Percentiles rank a stretch among this genome's conserved stretches.
Conservation (phyloP, 2,888 invertebrate species). For the Nomada goodeniana region DNA sequence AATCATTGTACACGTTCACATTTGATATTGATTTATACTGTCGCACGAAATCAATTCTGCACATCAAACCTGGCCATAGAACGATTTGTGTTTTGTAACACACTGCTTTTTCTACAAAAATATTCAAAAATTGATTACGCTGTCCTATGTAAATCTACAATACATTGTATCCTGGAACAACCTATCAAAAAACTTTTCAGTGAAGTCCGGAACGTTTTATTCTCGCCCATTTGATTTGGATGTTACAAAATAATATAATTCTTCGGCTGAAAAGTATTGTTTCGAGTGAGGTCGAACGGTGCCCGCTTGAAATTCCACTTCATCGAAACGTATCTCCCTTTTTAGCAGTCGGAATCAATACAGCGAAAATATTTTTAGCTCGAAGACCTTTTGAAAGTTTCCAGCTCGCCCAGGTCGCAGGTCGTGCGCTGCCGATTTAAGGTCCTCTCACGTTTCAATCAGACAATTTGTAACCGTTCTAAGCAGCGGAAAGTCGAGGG, state of each 20-base stretch:
- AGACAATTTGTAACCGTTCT: constrained; percentile 44
- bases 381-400: constrained; percentile 1
- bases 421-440: constrained; percentile 15
- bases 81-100: not conserved
- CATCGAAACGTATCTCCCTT: not conserved
- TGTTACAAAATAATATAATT: too few relatives aligned
- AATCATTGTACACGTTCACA: not conserved
- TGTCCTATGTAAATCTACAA: not conserved
- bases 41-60: constrained; percentile 15
- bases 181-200: not conserved
- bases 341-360: not conserved
- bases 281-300: too few relatives aligned
- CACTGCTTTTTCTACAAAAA: not conserved
- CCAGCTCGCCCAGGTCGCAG: not conserved
- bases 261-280: too few relatives aligned
- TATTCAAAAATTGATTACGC: not conserved
- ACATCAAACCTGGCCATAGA: constrained; percentile 3
- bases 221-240: too few relatives aligned
- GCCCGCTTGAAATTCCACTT: not conserved
- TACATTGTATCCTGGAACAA: not conserved
- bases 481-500: constrained; percentile 35
- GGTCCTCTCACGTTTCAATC: constrained; percentile 40
- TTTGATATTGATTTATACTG: constrained; percentile 1
- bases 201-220: too few relatives aligned
- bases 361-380: not conserved